Conservation (phyloP, 2,888 invertebrate genomes). For the Oscheius myriophilus region DNA sequence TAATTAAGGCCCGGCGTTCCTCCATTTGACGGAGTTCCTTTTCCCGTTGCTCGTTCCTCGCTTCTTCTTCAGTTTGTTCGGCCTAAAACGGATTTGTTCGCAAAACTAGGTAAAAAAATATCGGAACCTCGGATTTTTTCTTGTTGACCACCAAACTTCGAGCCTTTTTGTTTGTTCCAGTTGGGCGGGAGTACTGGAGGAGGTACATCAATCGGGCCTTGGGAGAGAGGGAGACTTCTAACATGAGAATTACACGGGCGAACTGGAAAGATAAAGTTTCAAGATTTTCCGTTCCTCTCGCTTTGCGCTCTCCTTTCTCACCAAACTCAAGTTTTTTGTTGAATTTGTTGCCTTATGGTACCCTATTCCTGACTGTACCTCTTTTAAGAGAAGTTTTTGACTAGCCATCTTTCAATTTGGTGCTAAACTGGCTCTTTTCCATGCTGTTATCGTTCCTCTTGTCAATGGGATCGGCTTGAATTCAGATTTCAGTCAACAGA, state of each 20-base stretch:
- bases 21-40: conserved; percentile 19
- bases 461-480: too few relatives aligned
- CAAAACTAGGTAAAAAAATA: too few relatives aligned
- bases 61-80: conserved; percentile 15
- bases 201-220: conserved; percentile 85
- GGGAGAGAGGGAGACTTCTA: conserved; percentile 94
- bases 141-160: conserved; percentile 66
- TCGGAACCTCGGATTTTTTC: conserved; percentile 25
- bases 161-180: conserved; percentile 66
- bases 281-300: neutral
- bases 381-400: too few relatives aligned
- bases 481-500: too few relatives aligned
- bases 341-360: too few relatives aligned
- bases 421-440: too few relatives aligned
- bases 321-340: too few relatives aligned
- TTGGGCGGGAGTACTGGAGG: conserved; percentile 90
- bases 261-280: conserved; percentile 80
- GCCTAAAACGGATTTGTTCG: conserved; percentile 1
- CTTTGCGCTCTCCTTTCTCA: too few relatives aligned
- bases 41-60: conserved; percentile 7
- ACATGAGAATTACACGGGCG: conserved; percentile 95
- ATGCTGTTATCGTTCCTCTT: too few relatives aligned
- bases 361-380: too few relatives aligned
- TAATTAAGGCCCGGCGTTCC: conserved; percentile 20
- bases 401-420: too few relatives aligned